phyloP scores from a whole-genome alignment of 2,888 invertebrate genomes.

The Pristionchus arcanus region DNA sequence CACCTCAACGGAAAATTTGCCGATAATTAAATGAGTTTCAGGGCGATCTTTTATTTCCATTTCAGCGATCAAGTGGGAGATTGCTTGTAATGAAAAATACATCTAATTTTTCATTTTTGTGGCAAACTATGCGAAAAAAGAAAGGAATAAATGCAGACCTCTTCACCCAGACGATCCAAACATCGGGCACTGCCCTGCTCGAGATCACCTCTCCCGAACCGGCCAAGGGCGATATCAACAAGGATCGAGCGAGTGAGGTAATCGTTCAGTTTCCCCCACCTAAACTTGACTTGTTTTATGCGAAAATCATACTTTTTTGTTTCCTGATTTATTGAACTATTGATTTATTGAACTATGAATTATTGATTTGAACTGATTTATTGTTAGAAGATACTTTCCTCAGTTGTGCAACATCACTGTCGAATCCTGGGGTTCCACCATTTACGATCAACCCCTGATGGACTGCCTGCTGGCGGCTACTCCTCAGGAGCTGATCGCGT shows the following conservation, averaged over 20 bases:
- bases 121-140: background rate
- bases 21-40: background rate
- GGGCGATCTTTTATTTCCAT: background rate
- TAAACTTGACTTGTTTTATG: too few species aligned
- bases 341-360: too few species aligned
- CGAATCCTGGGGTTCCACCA: background rate
- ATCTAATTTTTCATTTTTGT: background rate
- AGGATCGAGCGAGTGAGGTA: conserved; percentile 1
- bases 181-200: background rate
- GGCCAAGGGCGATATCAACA: background rate
- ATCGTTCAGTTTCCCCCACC: too few species aligned
- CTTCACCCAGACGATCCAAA: background rate
- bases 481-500: background rate
- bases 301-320: too few species aligned
- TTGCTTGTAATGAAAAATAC: background rate
- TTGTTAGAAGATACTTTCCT: too few species aligned
- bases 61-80: background rate
- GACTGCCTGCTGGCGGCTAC: background rate
- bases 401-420: background rate
- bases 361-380: too few species aligned
- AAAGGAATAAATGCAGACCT: background rate
- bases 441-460: background rate
- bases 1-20: too few species aligned
- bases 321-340: too few species aligned
- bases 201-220: conserved; percentile 5